Evolutionary conservation across 2,113 vertebrate species (phyloP).

Genomic region (Ornithorhynchus anatinus): DNA sequence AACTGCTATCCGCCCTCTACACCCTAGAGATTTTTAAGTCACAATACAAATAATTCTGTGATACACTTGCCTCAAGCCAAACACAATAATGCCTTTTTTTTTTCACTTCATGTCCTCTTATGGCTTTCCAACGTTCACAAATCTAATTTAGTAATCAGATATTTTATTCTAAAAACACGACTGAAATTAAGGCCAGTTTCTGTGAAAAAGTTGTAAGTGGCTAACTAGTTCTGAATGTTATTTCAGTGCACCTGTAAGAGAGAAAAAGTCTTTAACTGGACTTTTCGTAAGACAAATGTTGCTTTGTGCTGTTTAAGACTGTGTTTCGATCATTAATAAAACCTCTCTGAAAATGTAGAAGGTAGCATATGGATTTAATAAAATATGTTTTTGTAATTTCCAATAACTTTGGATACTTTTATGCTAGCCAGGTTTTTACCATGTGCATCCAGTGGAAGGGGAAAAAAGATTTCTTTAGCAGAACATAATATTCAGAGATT

Average conservation of each 20-base stretch:
- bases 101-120: too few relatives aligned
- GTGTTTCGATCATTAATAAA: conserved; percentile 74
- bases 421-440: conserved; percentile 73
- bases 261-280: conserved; percentile 64
- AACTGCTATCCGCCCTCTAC: too few relatives aligned
- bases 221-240: conserved; percentile 46
- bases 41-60: too few relatives aligned
- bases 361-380: conserved; percentile 80
- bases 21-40: too few relatives aligned
- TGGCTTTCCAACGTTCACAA: too few relatives aligned
- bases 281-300: conserved; percentile 70
- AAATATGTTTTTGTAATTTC: conserved; percentile 83
- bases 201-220: conserved; percentile 26
- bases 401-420: conserved; percentile 78
- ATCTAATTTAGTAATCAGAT: conserved; percentile 30
- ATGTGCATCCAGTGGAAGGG: conserved; percentile 63
- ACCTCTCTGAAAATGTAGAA: conserved; percentile 66
- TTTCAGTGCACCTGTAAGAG: conserved; percentile 80
- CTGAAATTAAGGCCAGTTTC: conserved; percentile 26
- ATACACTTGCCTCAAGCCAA: too few relatives aligned
- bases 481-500: conserved; percentile 48
- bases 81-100: too few relatives aligned
- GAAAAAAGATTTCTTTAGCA: conserved; percentile 36
- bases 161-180: neutral
- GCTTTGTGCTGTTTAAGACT: conserved; percentile 70